These are phyloP conservation scores for Oxystoma pomonae DNA, from an alignment of 2,888 invertebrate species.

Conservation along the genomic window DNA sequence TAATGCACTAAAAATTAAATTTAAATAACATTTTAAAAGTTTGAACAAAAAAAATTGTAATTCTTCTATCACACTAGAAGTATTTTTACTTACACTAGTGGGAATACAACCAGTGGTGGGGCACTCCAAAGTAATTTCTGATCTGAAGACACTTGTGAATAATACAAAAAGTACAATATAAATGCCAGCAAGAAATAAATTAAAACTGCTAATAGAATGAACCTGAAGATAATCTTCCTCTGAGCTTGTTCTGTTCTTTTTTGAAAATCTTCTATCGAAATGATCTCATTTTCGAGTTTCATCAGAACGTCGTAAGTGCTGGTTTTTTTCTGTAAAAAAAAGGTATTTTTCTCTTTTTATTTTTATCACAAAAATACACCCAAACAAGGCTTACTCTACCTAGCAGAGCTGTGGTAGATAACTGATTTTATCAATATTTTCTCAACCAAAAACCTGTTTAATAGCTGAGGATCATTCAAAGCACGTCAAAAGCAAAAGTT, in stretches of 20 bases:
- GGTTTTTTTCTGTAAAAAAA: slow-evolving; percentile 50
- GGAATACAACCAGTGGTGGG: slow-evolving; percentile 70
- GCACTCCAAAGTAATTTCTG: slow-evolving; percentile 72
- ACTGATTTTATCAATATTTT: no score
- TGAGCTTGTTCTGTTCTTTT: slow-evolving; percentile 75
- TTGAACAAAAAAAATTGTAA: no score
- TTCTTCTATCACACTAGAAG: background rate
- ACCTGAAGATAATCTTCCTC: slow-evolving; percentile 75
- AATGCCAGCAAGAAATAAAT: slow-evolving; percentile 68
- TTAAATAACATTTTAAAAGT: no score
- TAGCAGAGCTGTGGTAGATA: no score
- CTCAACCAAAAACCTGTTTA: no score
- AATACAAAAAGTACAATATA: slow-evolving; percentile 70
- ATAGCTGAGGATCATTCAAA: no score
- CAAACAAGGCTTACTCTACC: no score
- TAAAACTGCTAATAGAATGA: slow-evolving; percentile 59
- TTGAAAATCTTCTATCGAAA: slow-evolving; percentile 74
- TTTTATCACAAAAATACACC: no score
- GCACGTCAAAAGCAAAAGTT: background rate
- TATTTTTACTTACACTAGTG: slow-evolving; percentile 83
- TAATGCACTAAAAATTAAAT: no score
- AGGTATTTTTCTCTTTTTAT: background rate
- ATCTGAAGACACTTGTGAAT: slow-evolving; percentile 69
- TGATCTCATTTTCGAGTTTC: slow-evolving; percentile 73
- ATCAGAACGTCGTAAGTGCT: slow-evolving; percentile 59